Percentiles rank a stretch among this genome's conserved stretches.
phyloP scores from a whole-genome alignment of 2,888 invertebrate species.

The Encarsia formosa region DNA sequence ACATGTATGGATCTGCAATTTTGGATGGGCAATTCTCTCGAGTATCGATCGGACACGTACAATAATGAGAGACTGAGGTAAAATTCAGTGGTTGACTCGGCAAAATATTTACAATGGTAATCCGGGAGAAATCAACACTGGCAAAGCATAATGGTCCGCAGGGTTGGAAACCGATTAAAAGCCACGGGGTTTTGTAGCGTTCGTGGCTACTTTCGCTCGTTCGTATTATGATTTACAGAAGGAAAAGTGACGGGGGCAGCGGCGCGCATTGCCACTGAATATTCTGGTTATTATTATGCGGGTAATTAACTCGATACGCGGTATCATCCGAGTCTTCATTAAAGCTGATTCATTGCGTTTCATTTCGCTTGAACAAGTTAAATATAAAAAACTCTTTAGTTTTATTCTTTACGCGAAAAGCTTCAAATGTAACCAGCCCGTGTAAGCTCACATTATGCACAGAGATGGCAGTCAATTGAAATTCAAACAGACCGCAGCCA shows the following conservation, averaged over 20 bases:
- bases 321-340: neutral
- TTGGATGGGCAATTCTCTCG: too few species aligned
- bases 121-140: conserved; percentile 15
- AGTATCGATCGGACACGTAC: too few species aligned
- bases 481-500: too few species aligned
- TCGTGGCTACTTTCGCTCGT: conserved; percentile 4
- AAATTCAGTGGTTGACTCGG: conserved; percentile 3
- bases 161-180: neutral
- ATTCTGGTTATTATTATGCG: conserved; percentile 14
- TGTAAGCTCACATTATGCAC: too few species aligned
- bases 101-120: conserved; percentile 25
- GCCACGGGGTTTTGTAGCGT: neutral
- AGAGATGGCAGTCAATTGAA: too few species aligned
- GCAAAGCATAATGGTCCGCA: neutral
- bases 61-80: too few species aligned
- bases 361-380: too few species aligned
- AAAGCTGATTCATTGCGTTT: neutral
- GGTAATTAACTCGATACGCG: conserved; percentile 18
- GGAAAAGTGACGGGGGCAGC: neutral
- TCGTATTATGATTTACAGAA: conserved; percentile 13
- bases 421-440: too few species aligned
- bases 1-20: too few species aligned
- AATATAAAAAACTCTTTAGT: too few species aligned
- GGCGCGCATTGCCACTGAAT: neutral
- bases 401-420: too few species aligned